Conservation (phyloP, 1,140 invertebrate species). For the Diplogasteroides magnus region DNA sequence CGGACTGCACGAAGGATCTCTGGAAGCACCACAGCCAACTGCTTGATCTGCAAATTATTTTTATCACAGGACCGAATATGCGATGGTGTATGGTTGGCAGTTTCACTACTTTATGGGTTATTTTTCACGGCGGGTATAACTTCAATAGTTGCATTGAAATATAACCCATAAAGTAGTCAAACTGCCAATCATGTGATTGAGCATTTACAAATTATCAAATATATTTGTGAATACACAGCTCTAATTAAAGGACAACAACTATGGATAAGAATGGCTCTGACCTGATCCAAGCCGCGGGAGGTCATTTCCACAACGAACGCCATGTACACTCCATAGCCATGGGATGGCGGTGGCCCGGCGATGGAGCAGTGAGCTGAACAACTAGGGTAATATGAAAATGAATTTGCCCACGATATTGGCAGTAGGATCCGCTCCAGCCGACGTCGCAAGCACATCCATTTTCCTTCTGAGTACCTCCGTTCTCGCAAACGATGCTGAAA, state of each 20-base stretch:
- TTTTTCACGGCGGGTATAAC: too few relatives aligned
- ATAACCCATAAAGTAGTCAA: too few relatives aligned
- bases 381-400: too few relatives aligned
- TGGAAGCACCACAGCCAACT: constrained; percentile 11
- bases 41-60: neutral
- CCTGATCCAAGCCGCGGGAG: constrained; percentile 5
- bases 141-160: too few relatives aligned
- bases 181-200: too few relatives aligned
- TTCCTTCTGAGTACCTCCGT: constrained; percentile 32
- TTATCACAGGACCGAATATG: neutral
- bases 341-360: constrained; percentile 12
- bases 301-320: constrained; percentile 38
- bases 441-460: constrained; percentile 22
- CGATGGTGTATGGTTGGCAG: neutral
- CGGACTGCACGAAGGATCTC: constrained; percentile 28
- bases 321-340: constrained; percentile 23
- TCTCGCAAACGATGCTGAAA: constrained; percentile 17
- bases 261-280: too few relatives aligned
- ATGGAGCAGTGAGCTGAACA: constrained; percentile 17
- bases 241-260: too few relatives aligned
- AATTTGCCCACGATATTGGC: constrained; percentile 12
- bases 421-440: constrained; percentile 23
- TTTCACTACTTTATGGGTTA: too few relatives aligned
- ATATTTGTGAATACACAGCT: too few relatives aligned
- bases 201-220: too few relatives aligned